Percentiles rank a stretch among this genome's conserved stretches.
Evolutionary conservation across 2,113 vertebrate genomes (phyloP).

Genomic region (Syrrhaptes paradoxus): DNA sequence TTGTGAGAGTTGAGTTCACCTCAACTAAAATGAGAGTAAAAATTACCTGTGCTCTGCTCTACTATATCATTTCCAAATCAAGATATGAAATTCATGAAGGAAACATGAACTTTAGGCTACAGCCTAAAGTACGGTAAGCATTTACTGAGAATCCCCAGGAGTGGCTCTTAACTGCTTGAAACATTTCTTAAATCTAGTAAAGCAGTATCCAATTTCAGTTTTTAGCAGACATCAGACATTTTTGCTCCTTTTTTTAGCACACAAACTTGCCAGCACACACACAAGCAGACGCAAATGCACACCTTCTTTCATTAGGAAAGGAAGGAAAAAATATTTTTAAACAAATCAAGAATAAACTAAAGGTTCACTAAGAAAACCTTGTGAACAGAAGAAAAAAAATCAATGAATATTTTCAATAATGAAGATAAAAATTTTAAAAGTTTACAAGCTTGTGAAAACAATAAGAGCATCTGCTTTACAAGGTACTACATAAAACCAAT

Average conservation of each 20-base stretch:
- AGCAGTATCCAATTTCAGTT: background rate
- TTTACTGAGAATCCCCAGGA: background rate
- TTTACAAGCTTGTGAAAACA: background rate
- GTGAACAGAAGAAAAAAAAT: background rate
- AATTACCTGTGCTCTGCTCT: background rate
- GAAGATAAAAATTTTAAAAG: background rate
- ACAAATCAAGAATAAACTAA: background rate
- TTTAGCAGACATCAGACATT: background rate
- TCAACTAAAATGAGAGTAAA: background rate
- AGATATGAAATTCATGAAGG: background rate
- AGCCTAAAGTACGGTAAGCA: background rate
- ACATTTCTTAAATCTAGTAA: background rate
- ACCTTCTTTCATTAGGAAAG: background rate
- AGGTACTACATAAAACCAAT: background rate
- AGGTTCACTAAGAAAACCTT: background rate
- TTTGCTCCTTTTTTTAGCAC: background rate
- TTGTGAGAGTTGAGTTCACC: fast-evolving
- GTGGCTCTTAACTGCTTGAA: background rate
- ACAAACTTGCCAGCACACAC: background rate
- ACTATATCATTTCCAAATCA: background rate
- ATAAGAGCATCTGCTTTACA: background rate
- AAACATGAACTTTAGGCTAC: too few species aligned
- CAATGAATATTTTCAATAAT: background rate
- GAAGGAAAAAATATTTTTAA: background rate
- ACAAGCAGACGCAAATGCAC: background rate